Percentiles rank a stretch among this genome's conserved stretches.
Evolutionary conservation across 2,113 vertebrate species (phyloP).

Genomic region (Ceyx margarethae): DNA sequence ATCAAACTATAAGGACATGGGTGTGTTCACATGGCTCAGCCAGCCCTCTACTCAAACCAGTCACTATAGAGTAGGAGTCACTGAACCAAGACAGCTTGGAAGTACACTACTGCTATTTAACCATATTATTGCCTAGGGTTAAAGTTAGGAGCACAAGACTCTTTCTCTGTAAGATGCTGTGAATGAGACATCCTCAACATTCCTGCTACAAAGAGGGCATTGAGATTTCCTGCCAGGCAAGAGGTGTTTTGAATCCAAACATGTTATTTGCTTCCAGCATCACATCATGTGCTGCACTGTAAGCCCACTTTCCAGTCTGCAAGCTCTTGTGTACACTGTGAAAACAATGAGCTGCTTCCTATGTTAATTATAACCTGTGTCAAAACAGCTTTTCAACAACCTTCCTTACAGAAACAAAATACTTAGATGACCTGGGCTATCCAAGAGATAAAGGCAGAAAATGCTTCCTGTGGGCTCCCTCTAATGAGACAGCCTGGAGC

Average conservation of each 20-base stretch:
- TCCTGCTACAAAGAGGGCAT: not conserved
- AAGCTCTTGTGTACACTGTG: not conserved
- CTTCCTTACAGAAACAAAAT: not conserved
- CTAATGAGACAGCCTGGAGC: not conserved
- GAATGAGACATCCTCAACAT: not conserved
- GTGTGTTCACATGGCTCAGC: not conserved
- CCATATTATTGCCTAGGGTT: not conserved
- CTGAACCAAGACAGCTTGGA: not conserved
- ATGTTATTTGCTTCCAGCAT: accelerated
- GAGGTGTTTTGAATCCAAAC: not conserved
- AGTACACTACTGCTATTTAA: not conserved
- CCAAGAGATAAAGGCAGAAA: not conserved
- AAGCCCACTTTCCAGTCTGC: not conserved
- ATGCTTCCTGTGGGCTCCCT: not conserved
- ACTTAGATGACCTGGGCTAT: not conserved
- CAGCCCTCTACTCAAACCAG: not conserved
- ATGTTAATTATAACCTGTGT: not conserved
- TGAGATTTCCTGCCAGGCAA: not conserved
- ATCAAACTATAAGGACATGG: not conserved
- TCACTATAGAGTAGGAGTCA: not conserved
- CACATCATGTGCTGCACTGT: not conserved
- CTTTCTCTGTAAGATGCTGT: not conserved
- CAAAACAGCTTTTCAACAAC: constrained; percentile 11
- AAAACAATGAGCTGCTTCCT: not conserved
- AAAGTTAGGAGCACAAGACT: not conserved